Conservation (phyloP, 2,113 vertebrate genomes). For the Zosterops pallidus region DNA sequence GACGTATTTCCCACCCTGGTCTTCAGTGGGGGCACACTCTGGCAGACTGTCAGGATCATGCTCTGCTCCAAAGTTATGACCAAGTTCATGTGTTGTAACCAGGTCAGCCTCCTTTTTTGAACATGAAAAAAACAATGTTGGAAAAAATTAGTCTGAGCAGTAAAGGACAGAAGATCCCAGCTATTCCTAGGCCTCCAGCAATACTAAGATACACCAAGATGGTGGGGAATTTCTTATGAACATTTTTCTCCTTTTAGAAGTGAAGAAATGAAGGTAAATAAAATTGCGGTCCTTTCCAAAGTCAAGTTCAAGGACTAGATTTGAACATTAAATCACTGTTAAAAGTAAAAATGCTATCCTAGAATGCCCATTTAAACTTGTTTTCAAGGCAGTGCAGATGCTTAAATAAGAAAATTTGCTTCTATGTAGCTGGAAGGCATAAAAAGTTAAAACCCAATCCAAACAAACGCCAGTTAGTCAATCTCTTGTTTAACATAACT, state of each 20-base stretch:
- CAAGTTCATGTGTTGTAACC: slow-evolving; percentile 96
- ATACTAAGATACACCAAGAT: not conserved
- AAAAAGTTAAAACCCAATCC: not conserved
- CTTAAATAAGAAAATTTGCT: not conserved
- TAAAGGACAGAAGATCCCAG: not conserved
- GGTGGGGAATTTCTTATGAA: not conserved
- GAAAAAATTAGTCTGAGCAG: not conserved
- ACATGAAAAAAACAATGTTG: not conserved
- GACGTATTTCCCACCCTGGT: slow-evolving; percentile 92
- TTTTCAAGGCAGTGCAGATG: not conserved
- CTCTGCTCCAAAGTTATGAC: slow-evolving; percentile 98
- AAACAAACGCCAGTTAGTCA: not conserved
- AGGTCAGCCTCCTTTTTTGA: slow-evolving; percentile 90
- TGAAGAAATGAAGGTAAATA: not conserved
- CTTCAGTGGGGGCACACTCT: slow-evolving; percentile 90
- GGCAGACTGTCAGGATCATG: slow-evolving; percentile 92
- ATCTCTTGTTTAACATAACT: not conserved
- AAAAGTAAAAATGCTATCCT: not conserved
- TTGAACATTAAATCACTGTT: not conserved
- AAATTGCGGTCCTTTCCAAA: not conserved
- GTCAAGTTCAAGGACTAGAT: not conserved
- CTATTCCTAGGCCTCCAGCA: not conserved
- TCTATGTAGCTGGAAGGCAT: not conserved
- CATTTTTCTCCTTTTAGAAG: not conserved
- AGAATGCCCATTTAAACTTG: not conserved